phyloP scores from a whole-genome alignment of 2,113 vertebrate species.

The Tapirus terrestris region DNA sequence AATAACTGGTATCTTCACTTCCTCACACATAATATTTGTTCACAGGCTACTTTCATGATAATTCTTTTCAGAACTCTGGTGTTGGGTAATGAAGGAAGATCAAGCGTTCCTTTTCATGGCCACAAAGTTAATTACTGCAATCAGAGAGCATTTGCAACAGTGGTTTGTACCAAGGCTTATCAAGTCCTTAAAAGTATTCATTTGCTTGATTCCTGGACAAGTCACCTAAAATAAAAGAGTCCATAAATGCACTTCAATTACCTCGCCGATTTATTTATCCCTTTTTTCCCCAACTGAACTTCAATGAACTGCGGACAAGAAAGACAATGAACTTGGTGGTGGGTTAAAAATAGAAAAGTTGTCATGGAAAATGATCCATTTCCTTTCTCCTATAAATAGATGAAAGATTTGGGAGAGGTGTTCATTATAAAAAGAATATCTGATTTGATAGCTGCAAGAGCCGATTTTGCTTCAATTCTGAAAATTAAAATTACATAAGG shows the following conservation, averaged over 20 bases:
- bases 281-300: not conserved
- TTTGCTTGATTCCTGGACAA: slow-evolving; percentile 63
- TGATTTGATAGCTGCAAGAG: slow-evolving; percentile 47
- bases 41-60: slow-evolving; percentile 70
- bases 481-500: slow-evolving; percentile 62
- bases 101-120: slow-evolving; percentile 70
- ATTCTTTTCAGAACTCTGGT: slow-evolving; percentile 77
- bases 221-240: slow-evolving; percentile 46
- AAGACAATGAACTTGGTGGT: slow-evolving; percentile 50
- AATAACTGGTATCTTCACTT: slow-evolving; percentile 72
- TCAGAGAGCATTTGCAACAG: slow-evolving; percentile 52
- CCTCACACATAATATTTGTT: slow-evolving; percentile 67
- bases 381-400: slow-evolving; percentile 60
- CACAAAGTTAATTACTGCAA: slow-evolving; percentile 76
- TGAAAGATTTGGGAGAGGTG: slow-evolving; percentile 18
- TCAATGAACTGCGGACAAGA: slow-evolving; percentile 55
- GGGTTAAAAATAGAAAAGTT: slow-evolving; percentile 62
- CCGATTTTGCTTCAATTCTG: slow-evolving; percentile 68
- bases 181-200: slow-evolving; percentile 55
- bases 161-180: slow-evolving; percentile 39
- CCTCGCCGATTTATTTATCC: slow-evolving; percentile 55
- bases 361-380: slow-evolving; percentile 58
- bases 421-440: slow-evolving; percentile 63
- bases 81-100: slow-evolving; percentile 75
- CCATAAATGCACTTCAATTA: slow-evolving; percentile 39